phyloP scores from a whole-genome alignment of 2,797 vertebrate species.

The Aphelocoma californica region DNA sequence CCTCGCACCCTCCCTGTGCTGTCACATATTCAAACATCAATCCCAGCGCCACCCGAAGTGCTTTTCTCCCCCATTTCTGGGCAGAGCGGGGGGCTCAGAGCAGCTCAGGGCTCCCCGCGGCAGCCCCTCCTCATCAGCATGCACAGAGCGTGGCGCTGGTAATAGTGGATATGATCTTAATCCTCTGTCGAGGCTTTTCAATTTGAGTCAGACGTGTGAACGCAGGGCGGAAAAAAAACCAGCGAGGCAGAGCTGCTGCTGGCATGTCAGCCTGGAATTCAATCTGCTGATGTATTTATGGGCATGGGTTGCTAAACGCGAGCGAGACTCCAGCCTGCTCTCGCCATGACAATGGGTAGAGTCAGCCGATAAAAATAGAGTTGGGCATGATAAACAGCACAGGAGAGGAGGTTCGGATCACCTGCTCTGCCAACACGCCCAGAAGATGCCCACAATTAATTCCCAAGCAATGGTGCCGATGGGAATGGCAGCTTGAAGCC shows the following conservation, averaged over 20 bases:
- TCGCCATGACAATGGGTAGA: slow-evolving; percentile 56
- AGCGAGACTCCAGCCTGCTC: slow-evolving; percentile 1
- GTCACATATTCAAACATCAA: rapidly evolving
- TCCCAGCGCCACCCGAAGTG: rapidly evolving
- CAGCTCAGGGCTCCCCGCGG: background rate
- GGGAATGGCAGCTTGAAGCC: background rate
- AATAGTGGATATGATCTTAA: slow-evolving; percentile 18
- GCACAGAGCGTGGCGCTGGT: background rate
- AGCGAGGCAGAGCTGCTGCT: background rate
- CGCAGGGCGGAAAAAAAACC: background rate
- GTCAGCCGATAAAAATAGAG: slow-evolving; percentile 44
- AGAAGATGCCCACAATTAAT: background rate
- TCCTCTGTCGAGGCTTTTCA: slow-evolving; percentile 27
- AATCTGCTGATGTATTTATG: slow-evolving; percentile 48
- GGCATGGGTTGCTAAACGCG: slow-evolving; percentile 31
- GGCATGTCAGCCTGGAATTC: slow-evolving; percentile 4
- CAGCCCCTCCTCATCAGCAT: slow-evolving; percentile 35
- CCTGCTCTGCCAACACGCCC: background rate
- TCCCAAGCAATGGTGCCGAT: background rate
- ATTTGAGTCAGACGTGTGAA: slow-evolving; percentile 47
- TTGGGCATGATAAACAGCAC: slow-evolving; percentile 6
- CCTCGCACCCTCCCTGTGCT: background rate
- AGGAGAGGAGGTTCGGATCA: background rate
- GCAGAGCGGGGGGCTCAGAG: background rate
- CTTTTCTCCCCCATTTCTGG: background rate